These are phyloP conservation scores for Liposcelis brunnea DNA, from an alignment of 2,888 invertebrate species.

Conservation along the genomic window DNA sequence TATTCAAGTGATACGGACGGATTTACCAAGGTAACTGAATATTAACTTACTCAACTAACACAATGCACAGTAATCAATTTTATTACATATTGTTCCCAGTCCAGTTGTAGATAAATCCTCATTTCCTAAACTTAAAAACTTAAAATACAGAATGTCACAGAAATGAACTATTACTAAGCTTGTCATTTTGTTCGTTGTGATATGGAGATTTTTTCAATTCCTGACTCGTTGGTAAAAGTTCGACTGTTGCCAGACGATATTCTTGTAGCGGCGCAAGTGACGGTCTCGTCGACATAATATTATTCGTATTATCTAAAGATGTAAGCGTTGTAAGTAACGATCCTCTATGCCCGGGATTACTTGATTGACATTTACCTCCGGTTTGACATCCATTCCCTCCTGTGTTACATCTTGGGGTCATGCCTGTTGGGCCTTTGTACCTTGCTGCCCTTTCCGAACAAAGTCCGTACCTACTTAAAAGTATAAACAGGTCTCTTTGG, in stretches of 20 bases:
- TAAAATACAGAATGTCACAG: too few species aligned
- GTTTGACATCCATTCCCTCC: conserved; percentile 14
- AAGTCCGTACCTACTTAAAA: conserved; percentile 27
- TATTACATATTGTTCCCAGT: too few species aligned
- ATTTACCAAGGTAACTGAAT: too few species aligned
- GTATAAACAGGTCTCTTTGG: conserved; percentile 36
- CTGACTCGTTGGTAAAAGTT: conserved; percentile 1
- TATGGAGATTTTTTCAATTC: too few species aligned
- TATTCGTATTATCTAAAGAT: conserved; percentile 21
- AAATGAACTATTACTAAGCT: too few species aligned
- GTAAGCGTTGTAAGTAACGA: conserved; percentile 27
- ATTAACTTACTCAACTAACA: too few species aligned
- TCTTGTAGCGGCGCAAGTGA: background rate
- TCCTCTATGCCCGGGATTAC: conserved; percentile 21
- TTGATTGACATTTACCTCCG: conserved; percentile 16
- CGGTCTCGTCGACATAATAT: background rate
- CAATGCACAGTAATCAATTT: too few species aligned
- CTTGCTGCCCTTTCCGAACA: conserved; percentile 17
- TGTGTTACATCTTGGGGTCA: conserved; percentile 20
- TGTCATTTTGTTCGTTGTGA: too few species aligned
- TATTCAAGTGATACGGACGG: too few species aligned
- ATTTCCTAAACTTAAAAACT: too few species aligned
- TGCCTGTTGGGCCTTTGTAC: conserved; percentile 30
- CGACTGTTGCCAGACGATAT: background rate
- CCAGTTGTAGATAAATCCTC: too few species aligned